Percentiles rank a stretch among this genome's conserved stretches.
Conservation (phyloP, 2,113 vertebrate species). For the Podocnemis expansa region DNA sequence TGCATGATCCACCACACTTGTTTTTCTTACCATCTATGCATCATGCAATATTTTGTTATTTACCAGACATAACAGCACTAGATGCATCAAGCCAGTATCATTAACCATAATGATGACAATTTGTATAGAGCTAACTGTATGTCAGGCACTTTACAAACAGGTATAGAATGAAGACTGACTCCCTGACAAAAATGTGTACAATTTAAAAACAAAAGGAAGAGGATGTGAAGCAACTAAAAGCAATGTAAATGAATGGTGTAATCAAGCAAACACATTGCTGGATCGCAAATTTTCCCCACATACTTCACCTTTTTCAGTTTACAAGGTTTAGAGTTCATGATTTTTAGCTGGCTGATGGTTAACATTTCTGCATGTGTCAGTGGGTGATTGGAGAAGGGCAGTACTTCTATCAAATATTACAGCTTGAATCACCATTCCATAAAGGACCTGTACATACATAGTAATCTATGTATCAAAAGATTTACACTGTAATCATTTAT, state of each 20-base stretch:
- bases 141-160: accelerated
- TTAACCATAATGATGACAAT: background rate
- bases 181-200: background rate
- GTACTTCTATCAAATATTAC: background rate
- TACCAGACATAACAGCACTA: background rate
- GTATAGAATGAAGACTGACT: background rate
- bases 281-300: background rate
- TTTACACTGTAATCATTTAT: background rate
- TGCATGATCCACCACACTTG: background rate
- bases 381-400: background rate
- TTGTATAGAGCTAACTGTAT: background rate
- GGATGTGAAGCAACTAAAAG: background rate
- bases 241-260: background rate
- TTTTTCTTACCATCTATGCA: background rate
- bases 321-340: background rate
- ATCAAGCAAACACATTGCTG: background rate
- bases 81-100: background rate
- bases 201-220: background rate
- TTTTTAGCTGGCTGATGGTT: background rate
- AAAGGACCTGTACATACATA: background rate
- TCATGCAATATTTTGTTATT: background rate
- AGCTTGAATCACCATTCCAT: background rate
- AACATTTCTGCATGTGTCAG: background rate
- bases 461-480: constrained; percentile 13
- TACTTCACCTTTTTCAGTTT: background rate